These are phyloP conservation scores for Drosophila demipolita DNA, from an alignment of 2,888 invertebrate genomes.

Conservation along the genomic window DNA sequence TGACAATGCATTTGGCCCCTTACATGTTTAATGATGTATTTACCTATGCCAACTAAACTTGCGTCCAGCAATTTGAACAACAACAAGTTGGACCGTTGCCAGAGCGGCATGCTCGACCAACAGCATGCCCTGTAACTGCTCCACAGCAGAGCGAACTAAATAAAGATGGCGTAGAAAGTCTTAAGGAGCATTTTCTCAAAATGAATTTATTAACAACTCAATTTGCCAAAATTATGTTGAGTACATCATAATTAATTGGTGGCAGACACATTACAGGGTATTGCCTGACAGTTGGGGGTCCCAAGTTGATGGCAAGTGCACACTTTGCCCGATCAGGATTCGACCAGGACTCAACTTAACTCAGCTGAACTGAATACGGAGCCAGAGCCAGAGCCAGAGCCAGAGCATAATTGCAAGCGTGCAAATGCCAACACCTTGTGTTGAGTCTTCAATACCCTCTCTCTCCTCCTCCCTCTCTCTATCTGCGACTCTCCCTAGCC, in stretches of 20 bases:
- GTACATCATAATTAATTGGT: background rate
- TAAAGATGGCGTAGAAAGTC: background rate
- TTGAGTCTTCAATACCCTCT: background rate
- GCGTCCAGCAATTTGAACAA: conserved; percentile 13
- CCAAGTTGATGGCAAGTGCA: conserved; percentile 4
- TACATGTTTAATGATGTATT: conserved; percentile 79
- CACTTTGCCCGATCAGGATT: background rate
- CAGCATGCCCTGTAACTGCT: background rate
- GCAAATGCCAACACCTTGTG: conserved; percentile 74
- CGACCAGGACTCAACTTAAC: conserved; percentile 9
- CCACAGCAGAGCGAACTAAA: background rate
- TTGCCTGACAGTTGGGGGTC: background rate
- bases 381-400: conserved; percentile 13
- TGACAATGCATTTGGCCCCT: conserved; percentile 74
- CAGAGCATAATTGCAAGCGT: conserved; percentile 59
- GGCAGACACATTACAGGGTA: conserved; percentile 5
- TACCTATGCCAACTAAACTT: conserved; percentile 77
- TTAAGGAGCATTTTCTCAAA: background rate
- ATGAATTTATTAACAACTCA: background rate
- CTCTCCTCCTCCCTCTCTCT: no score
- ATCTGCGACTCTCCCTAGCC: background rate
- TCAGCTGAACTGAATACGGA: background rate
- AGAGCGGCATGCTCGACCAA: background rate
- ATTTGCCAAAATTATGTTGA: background rate
- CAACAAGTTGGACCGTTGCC: conserved; percentile 7